Percentiles rank a stretch among this genome's conserved stretches.
Evolutionary conservation across 2,113 vertebrate species (phyloP).

Genomic region (Syngnathus typhle): DNA sequence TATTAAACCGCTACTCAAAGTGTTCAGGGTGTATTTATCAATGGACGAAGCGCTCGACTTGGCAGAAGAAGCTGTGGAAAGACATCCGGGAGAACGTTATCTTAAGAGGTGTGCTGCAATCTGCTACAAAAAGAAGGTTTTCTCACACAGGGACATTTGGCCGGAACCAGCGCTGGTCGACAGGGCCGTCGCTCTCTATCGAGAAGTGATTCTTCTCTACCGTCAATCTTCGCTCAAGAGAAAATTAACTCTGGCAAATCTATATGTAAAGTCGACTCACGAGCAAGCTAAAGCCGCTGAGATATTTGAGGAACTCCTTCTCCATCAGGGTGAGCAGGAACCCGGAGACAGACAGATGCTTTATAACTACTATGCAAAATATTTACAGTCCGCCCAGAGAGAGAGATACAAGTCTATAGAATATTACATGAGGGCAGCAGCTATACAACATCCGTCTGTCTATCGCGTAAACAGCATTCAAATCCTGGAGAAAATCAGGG

Average conservation of each 20-base stretch:
- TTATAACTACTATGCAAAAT: conserved; percentile 26
- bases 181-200: conserved; percentile 18
- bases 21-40: background rate
- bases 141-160: background rate
- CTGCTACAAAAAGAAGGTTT: conserved; percentile 37
- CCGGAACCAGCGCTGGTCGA: background rate
- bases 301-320: conserved; percentile 30
- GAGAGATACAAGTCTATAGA: background rate
- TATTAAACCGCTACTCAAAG: conserved; percentile 13
- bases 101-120: conserved; percentile 30
- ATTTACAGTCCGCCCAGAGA: background rate
- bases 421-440: conserved; percentile 38
- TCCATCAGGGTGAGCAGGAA: conserved; percentile 7
- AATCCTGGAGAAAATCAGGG: conserved; percentile 5
- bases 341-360: conserved; percentile 22
- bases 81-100: conserved; percentile 33
- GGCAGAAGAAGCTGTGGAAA: conserved; percentile 28
- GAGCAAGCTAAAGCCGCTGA: background rate
- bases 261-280: conserved; percentile 7
- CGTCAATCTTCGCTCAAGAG: conserved; percentile 1
- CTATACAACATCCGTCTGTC: background rate
- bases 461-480: conserved; percentile 21
- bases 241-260: conserved; percentile 19
- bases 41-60: conserved; percentile 28
- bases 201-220: conserved; percentile 36